Base-by-base conservation (phyloP, 1,140 invertebrate genomes). In the Macrosteles quadrilineatus region DNA sequence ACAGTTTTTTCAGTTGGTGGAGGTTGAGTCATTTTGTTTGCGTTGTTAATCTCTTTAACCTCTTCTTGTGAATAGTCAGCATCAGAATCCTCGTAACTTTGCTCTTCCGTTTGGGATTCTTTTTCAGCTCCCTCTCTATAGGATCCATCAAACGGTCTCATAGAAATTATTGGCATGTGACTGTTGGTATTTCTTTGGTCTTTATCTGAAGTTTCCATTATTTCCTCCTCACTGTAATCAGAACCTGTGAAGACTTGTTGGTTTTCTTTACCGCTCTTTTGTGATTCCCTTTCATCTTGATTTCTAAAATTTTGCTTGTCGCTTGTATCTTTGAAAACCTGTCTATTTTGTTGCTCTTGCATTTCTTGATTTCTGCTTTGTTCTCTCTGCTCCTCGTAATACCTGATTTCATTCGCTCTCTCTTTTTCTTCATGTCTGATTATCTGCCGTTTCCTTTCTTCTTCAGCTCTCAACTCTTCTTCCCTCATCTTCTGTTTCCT, bases 41-140 rank as follows among this genome's bases (percentile, higher is more conserved):
- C 1, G 31, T 25, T 45, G 19, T 29, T 45, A 17, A 43, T 57
- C 19, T 31, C 30, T 2, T 59, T 59, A 29, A 32, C 59, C 19
- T 69, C 47, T 64, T 64, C 40, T 14, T 69, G 50, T 30, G 40
- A 27, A 21, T 45, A 50, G 40, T 69, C n/a, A n/a, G n/a, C 68
- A 21, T 69, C 68, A 14, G 31, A 3, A 50, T 69, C 68, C 31
- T 69, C 68, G 25, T 64, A 55, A 12, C 25, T 45, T 11, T 23
- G 36, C 23, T 66, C 63, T 29, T 66, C 63, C 9, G 40, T 27
- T 4, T 3, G 63, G 2, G 19, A 36, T n/a, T n/a, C 36, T 66
- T 30, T 43, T 27, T 63, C 59, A 32, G 12, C 21, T n/a, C 11
- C 1, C 11, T 40, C 3, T 43, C 32, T 43, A n/a, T 45, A 43